phyloP scores from a whole-genome alignment of 1,140 invertebrate species.

The Papilio polyxenes region DNA sequence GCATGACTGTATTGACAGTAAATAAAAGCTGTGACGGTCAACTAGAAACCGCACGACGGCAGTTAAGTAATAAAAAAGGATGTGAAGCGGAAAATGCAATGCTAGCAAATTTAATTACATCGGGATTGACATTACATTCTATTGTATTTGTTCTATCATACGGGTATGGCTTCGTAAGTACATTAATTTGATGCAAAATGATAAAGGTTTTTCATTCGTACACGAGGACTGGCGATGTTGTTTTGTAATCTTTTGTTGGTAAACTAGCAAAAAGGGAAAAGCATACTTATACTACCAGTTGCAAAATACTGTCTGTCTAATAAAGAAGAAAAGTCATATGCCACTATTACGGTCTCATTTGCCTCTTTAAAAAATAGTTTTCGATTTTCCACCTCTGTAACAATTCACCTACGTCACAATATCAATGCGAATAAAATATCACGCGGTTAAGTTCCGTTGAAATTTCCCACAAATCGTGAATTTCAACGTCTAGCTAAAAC shows the following conservation, averaged over 20 bases:
- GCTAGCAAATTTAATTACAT: constrained; percentile 20
- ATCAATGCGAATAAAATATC: constrained; percentile 14
- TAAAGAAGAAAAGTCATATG: not conserved
- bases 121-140: constrained; percentile 19
- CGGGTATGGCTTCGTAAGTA: not conserved
- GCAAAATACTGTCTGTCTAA: too few relatives aligned
- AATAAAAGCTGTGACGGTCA: not conserved
- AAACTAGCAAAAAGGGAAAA: not conserved
- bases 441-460: not conserved
- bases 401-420: not conserved
- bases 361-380: not conserved
- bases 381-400: not conserved
- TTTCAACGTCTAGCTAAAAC: constrained; percentile 21
- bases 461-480: not conserved
- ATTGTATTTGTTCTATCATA: constrained; percentile 5
- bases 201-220: not conserved
- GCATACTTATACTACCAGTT: too few relatives aligned
- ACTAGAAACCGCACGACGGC: constrained; percentile 1
- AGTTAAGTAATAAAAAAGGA: constrained; percentile 24
- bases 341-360: not conserved
- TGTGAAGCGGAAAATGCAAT: constrained; percentile 2
- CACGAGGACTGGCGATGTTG: not conserved
- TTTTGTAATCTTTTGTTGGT: not conserved
- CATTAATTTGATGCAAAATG: not conserved
- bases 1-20: not conserved